These are phyloP conservation scores for Python bivittatus DNA, from an alignment of 2,113 vertebrate genomes.

Conservation along the genomic window DNA sequence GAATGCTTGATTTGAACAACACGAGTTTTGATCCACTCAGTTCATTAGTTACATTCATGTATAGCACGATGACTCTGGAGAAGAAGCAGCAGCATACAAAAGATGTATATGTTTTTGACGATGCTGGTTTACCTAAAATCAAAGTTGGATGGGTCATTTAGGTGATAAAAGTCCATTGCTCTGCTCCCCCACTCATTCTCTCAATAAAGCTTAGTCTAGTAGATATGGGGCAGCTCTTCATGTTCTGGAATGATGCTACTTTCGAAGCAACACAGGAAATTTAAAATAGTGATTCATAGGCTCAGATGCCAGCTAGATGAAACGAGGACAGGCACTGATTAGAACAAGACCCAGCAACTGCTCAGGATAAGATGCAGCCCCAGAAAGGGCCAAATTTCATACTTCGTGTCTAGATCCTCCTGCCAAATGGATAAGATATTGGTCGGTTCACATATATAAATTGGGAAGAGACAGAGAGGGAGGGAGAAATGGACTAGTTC, in stretches of 20 bases:
- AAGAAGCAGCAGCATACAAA: background rate
- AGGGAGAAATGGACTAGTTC: background rate
- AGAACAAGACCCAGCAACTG: background rate
- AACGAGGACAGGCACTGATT: background rate
- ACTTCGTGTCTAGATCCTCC: background rate
- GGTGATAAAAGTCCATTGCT: background rate
- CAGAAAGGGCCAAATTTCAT: background rate
- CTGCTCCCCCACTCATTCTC: background rate
- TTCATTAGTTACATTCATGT: background rate
- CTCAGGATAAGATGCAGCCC: too few relatives aligned
- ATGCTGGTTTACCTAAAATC: background rate
- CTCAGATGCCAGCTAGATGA: too few relatives aligned
- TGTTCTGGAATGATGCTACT: too few relatives aligned
- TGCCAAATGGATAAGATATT: background rate
- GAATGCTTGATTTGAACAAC: background rate
- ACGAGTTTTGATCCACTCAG: background rate
- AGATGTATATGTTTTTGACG: background rate
- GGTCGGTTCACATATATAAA: too few relatives aligned
- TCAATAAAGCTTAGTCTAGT: background rate
- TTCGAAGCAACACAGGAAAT: background rate
- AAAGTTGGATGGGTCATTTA: background rate
- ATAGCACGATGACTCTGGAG: background rate
- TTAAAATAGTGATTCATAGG: too few relatives aligned
- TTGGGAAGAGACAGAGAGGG: background rate
- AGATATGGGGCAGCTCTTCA: background rate